phyloP scores from a whole-genome alignment of 2,888 invertebrate species.

The Zygaena filipendulae region DNA sequence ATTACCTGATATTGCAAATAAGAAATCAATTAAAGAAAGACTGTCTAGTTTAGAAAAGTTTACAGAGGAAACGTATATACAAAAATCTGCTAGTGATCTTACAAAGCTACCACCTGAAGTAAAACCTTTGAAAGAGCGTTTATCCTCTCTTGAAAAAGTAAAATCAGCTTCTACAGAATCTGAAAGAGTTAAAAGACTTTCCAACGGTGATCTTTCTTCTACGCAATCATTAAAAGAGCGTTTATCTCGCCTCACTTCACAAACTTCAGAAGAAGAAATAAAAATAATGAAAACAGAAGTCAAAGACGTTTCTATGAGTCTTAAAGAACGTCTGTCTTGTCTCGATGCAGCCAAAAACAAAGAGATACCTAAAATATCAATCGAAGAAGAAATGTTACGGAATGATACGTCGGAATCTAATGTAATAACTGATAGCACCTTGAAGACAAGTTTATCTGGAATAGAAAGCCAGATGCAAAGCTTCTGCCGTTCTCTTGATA shows the following conservation, averaged over 20 bases:
- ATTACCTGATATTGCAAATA: conserved; percentile 71
- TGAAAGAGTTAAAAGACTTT: conserved; percentile 52
- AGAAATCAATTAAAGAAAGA: conserved; percentile 79
- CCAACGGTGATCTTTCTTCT: conserved; percentile 52
- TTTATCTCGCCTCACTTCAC: conserved; percentile 52
- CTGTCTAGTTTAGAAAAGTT: conserved; percentile 76
- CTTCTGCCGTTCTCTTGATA: conserved; percentile 73
- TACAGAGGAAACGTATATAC: conserved; percentile 61
- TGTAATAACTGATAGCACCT: conserved; percentile 32
- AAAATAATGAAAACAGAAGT: conserved; percentile 47
- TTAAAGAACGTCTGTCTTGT: conserved; percentile 62
- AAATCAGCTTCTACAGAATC: conserved; percentile 48
- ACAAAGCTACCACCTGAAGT: conserved; percentile 69
- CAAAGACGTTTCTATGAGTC: conserved; percentile 59
- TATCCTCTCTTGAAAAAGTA: conserved; percentile 71
- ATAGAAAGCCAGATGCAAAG: conserved; percentile 69
- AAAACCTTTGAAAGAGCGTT: conserved; percentile 71
- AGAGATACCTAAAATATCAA: conserved; percentile 53
- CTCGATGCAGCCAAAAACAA: conserved; percentile 62
- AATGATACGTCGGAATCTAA: conserved; percentile 32
- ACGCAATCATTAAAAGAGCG: conserved; percentile 58
- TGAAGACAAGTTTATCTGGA: conserved; percentile 47
- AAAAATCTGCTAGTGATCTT: conserved; percentile 56
- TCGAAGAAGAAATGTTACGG: conserved; percentile 38
- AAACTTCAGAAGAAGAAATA: conserved; percentile 51